Base-by-base conservation (phyloP, 2,888 invertebrate genomes). In the Eupithecia tripunctaria region DNA sequence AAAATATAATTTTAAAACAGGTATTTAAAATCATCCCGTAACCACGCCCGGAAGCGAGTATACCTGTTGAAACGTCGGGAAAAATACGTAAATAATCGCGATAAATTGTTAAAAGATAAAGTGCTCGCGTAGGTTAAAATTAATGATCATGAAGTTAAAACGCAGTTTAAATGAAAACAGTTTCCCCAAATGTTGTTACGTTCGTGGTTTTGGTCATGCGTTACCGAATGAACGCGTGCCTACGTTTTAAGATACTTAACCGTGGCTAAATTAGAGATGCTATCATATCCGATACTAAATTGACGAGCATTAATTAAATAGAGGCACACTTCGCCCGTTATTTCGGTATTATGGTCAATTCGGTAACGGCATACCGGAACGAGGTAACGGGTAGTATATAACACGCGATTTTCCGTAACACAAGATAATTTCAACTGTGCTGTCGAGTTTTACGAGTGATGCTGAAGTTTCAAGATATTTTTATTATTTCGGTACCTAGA, bases 281-380 rank as follows among this genome's bases (percentile, higher is more conserved):
- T 21, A 38, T 36, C 38, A 14, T 6, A 64, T 8, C 59, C 36
- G 29, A 68, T 69, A 67, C 65, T 63, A 41, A 73, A 77, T 66
- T 66, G 66, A 71, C 25, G 60, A 74, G 67, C 64, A 86, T 88
- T 85, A 84, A 85, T 87, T 86, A 85, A 82, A 80, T 84, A 80
- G 84, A 82, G 79, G 84, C 83, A 88, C 88, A 85, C 89, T 86
- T 83, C 86, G 82, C 80, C 83, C 82, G 84, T 84, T 85, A 84
- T 79, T 78, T 81, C 76, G 78, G 73, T 79, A 82, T 84, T 85
- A 85, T 86, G 88, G 89, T 86, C 90, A 86, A 89, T 89, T 89
- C 89, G 85, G 88, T 92, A 92, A 92, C 92, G 92, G 92, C 83
- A 87, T 81, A 80, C 78, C 81, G 84, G 83, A 82, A 83, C 81